These are phyloP conservation scores for Hydrocynus forskahlii DNA, from an alignment of 2,797 vertebrate genomes.

Conservation along the genomic window DNA sequence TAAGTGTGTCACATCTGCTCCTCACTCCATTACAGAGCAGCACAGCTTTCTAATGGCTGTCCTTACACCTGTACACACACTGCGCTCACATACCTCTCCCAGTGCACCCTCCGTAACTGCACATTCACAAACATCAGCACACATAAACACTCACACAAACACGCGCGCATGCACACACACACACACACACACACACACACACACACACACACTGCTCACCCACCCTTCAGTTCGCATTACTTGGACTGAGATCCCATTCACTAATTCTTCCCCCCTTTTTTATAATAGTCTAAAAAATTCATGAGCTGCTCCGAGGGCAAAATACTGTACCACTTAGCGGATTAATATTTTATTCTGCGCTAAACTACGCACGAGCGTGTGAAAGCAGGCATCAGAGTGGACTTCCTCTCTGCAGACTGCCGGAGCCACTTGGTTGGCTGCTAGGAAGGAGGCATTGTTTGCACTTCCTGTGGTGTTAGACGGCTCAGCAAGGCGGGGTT, in stretches of 20 bases:
- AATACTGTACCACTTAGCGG: constrained; percentile 92
- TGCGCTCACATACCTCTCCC: constrained; percentile 56
- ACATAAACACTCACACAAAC: constrained; percentile 9
- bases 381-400: constrained; percentile 36
- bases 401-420: constrained; percentile 11
- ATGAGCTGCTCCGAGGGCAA: constrained; percentile 87
- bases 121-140: constrained; percentile 39
- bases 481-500: constrained; percentile 6
- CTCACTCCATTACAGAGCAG: constrained; percentile 58
- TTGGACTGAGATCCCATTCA: constrained; percentile 51
- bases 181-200: background rate
- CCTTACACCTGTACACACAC: constrained; percentile 63
- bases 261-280: constrained; percentile 63
- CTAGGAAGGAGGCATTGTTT: constrained; percentile 25
- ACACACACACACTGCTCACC: background rate
- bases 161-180: constrained; percentile 19
- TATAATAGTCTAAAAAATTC: constrained; percentile 88
- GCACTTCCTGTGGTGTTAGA: constrained; percentile 24
- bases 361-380: constrained; percentile 69
- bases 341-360: constrained; percentile 94
- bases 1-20: constrained; percentile 64
- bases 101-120: constrained; percentile 47
- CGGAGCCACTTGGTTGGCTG: constrained; percentile 29
- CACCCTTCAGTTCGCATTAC: constrained; percentile 45
- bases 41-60: constrained; percentile 67